A percentile compares a stretch with the other conserved stretches of the same genome.
phyloP scores from a whole-genome alignment of 92 coral and sea anemone genomes.

The Zoanthus gigantus region DNA sequence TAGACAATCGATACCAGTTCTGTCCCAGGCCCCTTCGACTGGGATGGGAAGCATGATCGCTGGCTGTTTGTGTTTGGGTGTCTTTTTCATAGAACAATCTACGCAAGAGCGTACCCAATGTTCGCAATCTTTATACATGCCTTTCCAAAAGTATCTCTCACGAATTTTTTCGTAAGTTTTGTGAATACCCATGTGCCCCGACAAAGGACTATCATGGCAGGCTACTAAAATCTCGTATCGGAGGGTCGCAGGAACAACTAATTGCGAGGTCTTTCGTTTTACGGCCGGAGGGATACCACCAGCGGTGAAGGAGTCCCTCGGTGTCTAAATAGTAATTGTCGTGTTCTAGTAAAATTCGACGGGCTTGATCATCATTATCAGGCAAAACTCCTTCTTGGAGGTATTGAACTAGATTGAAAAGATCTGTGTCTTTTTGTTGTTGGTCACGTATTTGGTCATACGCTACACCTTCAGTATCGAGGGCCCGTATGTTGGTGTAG shows the following conservation, averaged over 20 bases:
- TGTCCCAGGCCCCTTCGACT: slow-evolving; percentile 57
- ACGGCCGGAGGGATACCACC: not conserved
- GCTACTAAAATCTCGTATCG: slow-evolving; percentile 37
- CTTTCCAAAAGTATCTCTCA: slow-evolving; percentile 63
- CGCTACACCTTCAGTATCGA: slow-evolving; percentile 43
- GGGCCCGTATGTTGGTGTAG: slow-evolving; percentile 4
- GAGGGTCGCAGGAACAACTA: slow-evolving; percentile 37
- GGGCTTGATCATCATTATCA: slow-evolving; percentile 4
- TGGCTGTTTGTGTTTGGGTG: slow-evolving; percentile 39
- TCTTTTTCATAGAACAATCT: slow-evolving; percentile 66
- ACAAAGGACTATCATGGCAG: slow-evolving; percentile 40
- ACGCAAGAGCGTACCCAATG: slow-evolving; percentile 70
- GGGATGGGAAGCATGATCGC: slow-evolving; percentile 54
- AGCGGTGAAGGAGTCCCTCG: slow-evolving; percentile 27
- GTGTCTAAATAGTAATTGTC: slow-evolving; percentile 22
- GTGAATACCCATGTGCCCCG: slow-evolving; percentile 50
- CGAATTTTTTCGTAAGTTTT: slow-evolving; percentile 65
- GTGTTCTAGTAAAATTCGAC: slow-evolving; percentile 1
- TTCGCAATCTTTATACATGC: slow-evolving; percentile 63
- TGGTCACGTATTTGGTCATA: slow-evolving; percentile 34
- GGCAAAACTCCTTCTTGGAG: slow-evolving; percentile 54
- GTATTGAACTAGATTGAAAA: slow-evolving; percentile 36
- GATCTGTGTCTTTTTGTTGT: slow-evolving; percentile 34
- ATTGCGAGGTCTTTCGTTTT: slow-evolving; percentile 10
- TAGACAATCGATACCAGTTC: slow-evolving; percentile 70